Percentiles rank a stretch among this genome's conserved stretches.
phyloP scores from a whole-genome alignment of 2,888 invertebrate genomes.

The Sphaerophoria taeniata region DNA sequence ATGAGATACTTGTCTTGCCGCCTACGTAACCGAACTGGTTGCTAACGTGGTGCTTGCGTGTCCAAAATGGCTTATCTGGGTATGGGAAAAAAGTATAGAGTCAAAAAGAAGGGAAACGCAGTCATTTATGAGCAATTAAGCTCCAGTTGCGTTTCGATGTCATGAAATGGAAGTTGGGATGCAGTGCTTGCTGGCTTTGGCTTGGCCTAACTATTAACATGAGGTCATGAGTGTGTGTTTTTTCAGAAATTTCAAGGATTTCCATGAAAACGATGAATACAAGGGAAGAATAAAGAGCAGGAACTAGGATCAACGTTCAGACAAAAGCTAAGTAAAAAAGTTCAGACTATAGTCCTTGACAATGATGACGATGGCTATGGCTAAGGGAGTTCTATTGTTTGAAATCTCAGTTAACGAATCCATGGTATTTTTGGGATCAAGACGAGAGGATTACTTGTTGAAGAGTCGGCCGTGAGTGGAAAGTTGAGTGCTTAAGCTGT shows the following conservation, averaged over 20 bases:
- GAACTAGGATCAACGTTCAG: constrained; percentile 2
- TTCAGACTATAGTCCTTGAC: constrained; percentile 6
- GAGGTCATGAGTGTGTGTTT: constrained; percentile 4
- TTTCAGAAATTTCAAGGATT: constrained; percentile 50
- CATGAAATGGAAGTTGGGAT: constrained; percentile 16
- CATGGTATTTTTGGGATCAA: neutral
- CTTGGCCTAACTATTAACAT: neutral
- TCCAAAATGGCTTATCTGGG: constrained; percentile 81
- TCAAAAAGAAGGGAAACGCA: constrained; percentile 45
- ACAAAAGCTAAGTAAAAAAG: constrained; percentile 42
- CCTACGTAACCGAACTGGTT: constrained; percentile 82
- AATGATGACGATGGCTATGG: constrained; percentile 4
- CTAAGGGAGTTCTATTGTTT: constrained; percentile 18
- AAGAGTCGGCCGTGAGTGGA: no score
- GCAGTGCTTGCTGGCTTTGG: neutral
- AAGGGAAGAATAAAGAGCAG: neutral
- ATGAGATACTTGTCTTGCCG: constrained; percentile 85
- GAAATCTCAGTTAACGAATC: constrained; percentile 21
- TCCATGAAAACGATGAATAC: neutral
- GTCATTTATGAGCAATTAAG: constrained; percentile 70
- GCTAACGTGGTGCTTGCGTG: constrained; percentile 77
- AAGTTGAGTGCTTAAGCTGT: constrained; percentile 10
- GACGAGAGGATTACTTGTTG: neutral
- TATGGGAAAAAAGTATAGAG: constrained; percentile 35
- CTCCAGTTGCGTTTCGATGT: constrained; percentile 44